Percentiles rank a stretch among this genome's conserved stretches.
Conservation (phyloP, 1,140 invertebrate genomes). For the Temnothorax nylanderi region DNA sequence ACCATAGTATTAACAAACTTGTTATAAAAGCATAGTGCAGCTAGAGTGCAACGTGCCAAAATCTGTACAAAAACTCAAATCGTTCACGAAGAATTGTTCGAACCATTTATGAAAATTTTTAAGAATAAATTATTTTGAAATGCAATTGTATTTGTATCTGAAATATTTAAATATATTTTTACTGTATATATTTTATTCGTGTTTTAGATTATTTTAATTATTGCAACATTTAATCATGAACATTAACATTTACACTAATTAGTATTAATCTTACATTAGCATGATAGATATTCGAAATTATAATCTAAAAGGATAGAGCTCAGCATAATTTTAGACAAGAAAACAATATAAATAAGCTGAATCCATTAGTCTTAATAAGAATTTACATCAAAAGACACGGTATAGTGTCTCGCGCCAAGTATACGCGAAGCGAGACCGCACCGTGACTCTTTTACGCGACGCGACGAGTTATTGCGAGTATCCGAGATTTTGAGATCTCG, state of each 20-base stretch:
- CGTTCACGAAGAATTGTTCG: neutral
- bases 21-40: neutral
- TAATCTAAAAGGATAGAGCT: neutral
- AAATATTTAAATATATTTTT: slow-evolving; percentile 32
- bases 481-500: too few species aligned
- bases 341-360: neutral
- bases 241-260: neutral
- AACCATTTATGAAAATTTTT: neutral
- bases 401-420: too few species aligned
- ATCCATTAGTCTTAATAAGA: neutral
- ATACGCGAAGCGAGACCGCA: too few species aligned
- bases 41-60: neutral
- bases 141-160: neutral
- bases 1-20: neutral
- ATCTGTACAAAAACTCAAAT: neutral
- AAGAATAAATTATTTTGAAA: neutral
- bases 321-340: neutral
- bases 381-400: too few species aligned
- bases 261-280: neutral
- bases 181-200: neutral
- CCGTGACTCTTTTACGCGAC: too few species aligned
- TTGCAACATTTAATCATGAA: neutral
- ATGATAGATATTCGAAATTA: neutral
- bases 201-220: neutral
- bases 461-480: too few species aligned